phyloP scores from a whole-genome alignment of 1,140 invertebrate genomes.

The Calliphora vicina region DNA sequence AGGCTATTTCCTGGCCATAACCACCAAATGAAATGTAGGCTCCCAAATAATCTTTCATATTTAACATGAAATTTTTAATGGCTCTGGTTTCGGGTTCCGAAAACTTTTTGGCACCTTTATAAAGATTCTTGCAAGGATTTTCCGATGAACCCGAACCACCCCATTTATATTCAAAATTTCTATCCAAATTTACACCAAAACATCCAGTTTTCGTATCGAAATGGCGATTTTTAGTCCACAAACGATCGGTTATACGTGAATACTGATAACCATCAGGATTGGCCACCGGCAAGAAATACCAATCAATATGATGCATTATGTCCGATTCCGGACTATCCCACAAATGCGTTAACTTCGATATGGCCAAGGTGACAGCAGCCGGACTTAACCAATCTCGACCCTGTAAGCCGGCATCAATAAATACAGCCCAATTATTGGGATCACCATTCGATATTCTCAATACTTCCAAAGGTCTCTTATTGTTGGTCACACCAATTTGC shows the following conservation, averaged over 20 bases:
- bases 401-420: conserved; percentile 77
- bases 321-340: conserved; percentile 66
- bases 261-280: conserved; percentile 81
- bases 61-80: conserved; percentile 70
- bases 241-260: conserved; percentile 67
- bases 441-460: conserved; percentile 73
- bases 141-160: conserved; percentile 77
- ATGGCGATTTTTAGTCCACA: conserved; percentile 78
- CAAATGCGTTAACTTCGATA: conserved; percentile 76
- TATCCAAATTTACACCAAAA: conserved; percentile 80
- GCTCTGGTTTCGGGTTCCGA: conserved; percentile 85
- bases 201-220: conserved; percentile 71
- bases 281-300: conserved; percentile 75
- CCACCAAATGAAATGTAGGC: conserved; percentile 80
- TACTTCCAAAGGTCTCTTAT: conserved; percentile 75
- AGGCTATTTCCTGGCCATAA: conserved; percentile 75
- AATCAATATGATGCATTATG: conserved; percentile 79
- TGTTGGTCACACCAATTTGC: conserved; percentile 75
- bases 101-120: conserved; percentile 78
- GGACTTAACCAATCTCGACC: conserved; percentile 88
- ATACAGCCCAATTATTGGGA: conserved; percentile 69
- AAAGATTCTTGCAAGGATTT: conserved; percentile 82
- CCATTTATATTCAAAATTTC: conserved; percentile 84
- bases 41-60: conserved; percentile 50
- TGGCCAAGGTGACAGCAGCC: conserved; percentile 79